phyloP scores from a whole-genome alignment of 2,797 vertebrate genomes.

The Clamator glandarius region DNA sequence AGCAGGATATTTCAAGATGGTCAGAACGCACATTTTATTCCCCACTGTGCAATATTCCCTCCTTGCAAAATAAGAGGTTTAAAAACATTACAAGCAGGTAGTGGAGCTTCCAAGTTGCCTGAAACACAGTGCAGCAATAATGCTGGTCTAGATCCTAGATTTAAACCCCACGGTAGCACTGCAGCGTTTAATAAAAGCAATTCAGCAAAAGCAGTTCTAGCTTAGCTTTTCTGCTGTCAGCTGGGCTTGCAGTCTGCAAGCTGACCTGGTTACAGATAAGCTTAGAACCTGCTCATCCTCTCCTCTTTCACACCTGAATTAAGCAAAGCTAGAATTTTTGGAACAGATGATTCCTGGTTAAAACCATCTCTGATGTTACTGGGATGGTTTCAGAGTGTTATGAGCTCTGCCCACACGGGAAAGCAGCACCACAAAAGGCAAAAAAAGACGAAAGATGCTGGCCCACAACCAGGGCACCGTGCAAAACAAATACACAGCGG shows the following conservation, averaged over 20 bases:
- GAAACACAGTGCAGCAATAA: background rate
- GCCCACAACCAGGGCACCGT: background rate
- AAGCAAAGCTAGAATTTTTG: background rate
- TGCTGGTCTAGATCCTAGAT: background rate
- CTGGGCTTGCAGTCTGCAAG: background rate
- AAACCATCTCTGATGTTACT: background rate
- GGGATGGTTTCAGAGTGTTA: background rate
- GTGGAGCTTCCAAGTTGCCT: background rate
- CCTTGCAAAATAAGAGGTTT: background rate
- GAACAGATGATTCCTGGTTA: background rate
- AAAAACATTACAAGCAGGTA: background rate
- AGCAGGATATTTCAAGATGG: background rate
- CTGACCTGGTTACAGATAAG: constrained; percentile 5
- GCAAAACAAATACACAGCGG: background rate
- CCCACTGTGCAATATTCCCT: background rate
- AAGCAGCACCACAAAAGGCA: background rate
- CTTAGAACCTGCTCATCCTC: background rate
- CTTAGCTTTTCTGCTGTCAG: constrained; percentile 11
- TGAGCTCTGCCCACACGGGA: rapidly evolving
- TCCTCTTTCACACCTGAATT: background rate
- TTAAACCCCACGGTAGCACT: background rate
- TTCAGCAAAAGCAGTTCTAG: background rate
- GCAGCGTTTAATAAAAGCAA: background rate
- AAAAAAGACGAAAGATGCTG: background rate
- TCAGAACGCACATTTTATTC: background rate